Evolutionary conservation across 2,113 vertebrate genomes (phyloP).

Genomic region (Scomber japonicus): DNA sequence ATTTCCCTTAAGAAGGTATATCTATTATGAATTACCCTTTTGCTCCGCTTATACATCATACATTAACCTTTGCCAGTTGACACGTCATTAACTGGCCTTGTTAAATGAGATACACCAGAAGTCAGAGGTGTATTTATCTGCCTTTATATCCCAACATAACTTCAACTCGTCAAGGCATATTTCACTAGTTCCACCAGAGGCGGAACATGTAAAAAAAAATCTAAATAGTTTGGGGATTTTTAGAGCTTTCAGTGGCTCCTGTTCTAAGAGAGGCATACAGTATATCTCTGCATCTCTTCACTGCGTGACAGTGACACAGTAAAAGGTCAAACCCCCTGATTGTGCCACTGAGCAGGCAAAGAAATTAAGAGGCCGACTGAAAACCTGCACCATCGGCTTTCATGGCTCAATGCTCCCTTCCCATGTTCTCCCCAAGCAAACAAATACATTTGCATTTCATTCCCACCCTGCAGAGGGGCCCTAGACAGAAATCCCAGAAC

Average conservation of each 20-base stretch:
- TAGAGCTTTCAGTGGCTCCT: conserved; percentile 11
- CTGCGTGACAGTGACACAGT: conserved; percentile 48
- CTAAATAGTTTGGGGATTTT: conserved; percentile 30
- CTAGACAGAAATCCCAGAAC: conserved; percentile 41
- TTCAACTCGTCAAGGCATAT: conserved; percentile 11
- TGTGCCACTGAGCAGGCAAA: conserved; percentile 41
- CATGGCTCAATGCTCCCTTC: conserved; percentile 61
- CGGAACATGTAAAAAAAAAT: conserved; percentile 34
- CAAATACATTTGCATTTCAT: conserved; percentile 72
- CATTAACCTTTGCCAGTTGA: conserved; percentile 80
- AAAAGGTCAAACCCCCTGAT: conserved; percentile 76
- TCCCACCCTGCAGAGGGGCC: conserved; percentile 51
- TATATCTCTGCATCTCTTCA: conserved; percentile 49
- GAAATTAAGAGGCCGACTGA: conserved; percentile 58
- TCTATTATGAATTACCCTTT: conserved; percentile 79
- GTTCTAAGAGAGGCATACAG: conserved; percentile 14
- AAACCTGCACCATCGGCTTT: conserved; percentile 59
- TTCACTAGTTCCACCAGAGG: neutral
- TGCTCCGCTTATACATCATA: conserved; percentile 72
- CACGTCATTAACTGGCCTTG: conserved; percentile 75
- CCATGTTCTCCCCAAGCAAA: conserved; percentile 62
- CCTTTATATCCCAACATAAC: conserved; percentile 45
- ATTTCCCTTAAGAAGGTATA: conserved; percentile 62
- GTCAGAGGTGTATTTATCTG: conserved; percentile 59
- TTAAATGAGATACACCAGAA: conserved; percentile 70